phyloP scores from a whole-genome alignment of 2,113 vertebrate species.

The Perca flavescens region DNA sequence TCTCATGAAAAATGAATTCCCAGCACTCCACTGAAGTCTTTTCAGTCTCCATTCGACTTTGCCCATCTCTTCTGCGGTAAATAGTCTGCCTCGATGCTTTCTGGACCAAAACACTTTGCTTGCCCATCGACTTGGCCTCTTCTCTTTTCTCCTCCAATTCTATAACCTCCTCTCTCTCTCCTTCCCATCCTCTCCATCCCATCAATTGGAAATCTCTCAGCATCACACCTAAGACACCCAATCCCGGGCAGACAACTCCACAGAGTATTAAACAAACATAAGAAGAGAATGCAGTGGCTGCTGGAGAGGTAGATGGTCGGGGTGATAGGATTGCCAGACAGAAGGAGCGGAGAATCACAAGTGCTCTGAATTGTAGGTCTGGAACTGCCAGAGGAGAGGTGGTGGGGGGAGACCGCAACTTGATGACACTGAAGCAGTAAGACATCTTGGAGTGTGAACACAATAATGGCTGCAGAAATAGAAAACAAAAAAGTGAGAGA shows the following conservation, averaged over 20 bases:
- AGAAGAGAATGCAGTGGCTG: constrained; percentile 79
- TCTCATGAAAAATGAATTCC: constrained; percentile 72
- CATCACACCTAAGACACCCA: constrained; percentile 75
- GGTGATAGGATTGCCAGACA: constrained; percentile 75
- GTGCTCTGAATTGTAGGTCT: constrained; percentile 67
- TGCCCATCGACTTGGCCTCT: constrained; percentile 62
- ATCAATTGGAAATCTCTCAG: constrained; percentile 79
- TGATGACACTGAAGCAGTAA: constrained; percentile 53
- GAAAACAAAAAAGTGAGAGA: constrained; percentile 24
- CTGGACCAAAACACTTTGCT: constrained; percentile 76
- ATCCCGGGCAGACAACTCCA: constrained; percentile 76
- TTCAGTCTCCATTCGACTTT: constrained; percentile 69
- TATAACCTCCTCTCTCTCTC: constrained; percentile 51
- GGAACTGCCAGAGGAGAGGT: not conserved
- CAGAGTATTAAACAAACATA: constrained; percentile 87
- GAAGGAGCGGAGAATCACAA: constrained; percentile 74
- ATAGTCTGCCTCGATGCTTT: constrained; percentile 59
- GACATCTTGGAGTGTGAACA: constrained; percentile 49
- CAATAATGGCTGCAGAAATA: constrained; percentile 35
- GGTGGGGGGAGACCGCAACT: constrained; percentile 5
- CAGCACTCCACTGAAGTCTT: constrained; percentile 70
- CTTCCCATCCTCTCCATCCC: constrained; percentile 62
- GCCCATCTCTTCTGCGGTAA: constrained; percentile 53
- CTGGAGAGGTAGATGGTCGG: constrained; percentile 75
- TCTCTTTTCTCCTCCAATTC: constrained; percentile 66